Evolutionary conservation across 2,888 invertebrate genomes (phyloP).

Genomic region (Tipula lateralis): DNA sequence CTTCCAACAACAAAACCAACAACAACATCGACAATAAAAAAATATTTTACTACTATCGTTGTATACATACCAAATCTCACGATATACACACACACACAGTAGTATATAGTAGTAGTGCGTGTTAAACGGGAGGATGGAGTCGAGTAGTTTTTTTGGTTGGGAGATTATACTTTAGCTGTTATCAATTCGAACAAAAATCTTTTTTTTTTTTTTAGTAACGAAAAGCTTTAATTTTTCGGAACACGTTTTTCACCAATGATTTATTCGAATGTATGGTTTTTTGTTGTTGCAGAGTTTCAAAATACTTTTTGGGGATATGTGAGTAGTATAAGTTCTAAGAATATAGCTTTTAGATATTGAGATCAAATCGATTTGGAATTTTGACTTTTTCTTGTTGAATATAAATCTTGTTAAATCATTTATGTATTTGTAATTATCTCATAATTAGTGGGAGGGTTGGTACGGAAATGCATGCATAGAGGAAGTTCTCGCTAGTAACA

Average conservation of each 20-base stretch:
- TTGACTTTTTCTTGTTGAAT: neutral
- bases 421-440: neutral
- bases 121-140: neutral
- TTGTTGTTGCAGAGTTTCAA: neutral
- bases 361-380: neutral
- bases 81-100: neutral
- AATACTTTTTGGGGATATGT: neutral
- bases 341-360: neutral
- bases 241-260: constrained; percentile 16
- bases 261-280: neutral
- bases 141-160: neutral
- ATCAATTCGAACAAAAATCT: neutral
- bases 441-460: neutral
- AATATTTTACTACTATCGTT: neutral
- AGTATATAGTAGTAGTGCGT: neutral
- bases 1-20: neutral
- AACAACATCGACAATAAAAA: too few relatives aligned
- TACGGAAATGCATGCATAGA: too few relatives aligned
- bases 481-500: too few relatives aligned
- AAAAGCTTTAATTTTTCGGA: constrained; percentile 6
- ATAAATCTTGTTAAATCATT: neutral
- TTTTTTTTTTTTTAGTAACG: neutral
- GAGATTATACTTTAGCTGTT: neutral
- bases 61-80: neutral
- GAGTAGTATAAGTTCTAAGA: neutral